Evolutionary conservation across 2,797 vertebrate genomes (phyloP).

Genomic region (Acomys russatus): DNA sequence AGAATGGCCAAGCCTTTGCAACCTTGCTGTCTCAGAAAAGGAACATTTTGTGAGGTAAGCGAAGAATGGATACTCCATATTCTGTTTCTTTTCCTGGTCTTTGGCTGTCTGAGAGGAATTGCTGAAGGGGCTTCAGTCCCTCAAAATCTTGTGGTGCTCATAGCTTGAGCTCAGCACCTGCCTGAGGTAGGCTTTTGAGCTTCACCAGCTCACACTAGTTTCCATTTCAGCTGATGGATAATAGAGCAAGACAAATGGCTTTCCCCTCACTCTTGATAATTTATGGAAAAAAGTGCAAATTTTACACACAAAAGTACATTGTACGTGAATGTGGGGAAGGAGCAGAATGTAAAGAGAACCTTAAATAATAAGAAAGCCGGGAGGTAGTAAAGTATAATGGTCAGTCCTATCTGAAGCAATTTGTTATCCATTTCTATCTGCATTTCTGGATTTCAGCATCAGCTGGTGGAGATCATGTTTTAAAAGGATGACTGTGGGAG

Average conservation of each 20-base stretch:
- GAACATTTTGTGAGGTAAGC: not conserved
- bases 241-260: not conserved
- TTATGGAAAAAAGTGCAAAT: slow-evolving; percentile 28
- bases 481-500: not conserved
- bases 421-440: not conserved
- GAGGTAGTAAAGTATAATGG: not conserved
- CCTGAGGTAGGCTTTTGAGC: no score
- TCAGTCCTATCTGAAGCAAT: slow-evolving; percentile 26
- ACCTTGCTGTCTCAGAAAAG: slow-evolving; percentile 31
- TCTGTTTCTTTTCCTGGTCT: not conserved
- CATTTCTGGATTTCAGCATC: not conserved
- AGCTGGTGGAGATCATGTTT: not conserved
- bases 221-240: not conserved
- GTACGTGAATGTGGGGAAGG: not conserved
- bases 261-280: not conserved
- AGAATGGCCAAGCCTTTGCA: not conserved
- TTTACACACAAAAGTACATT: not conserved
- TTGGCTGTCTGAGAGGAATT: not conserved
- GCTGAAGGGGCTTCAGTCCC: not conserved
- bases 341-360: not conserved
- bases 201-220: not conserved
- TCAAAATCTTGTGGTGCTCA: not conserved
- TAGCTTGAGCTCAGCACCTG: not conserved
- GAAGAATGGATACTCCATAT: not conserved
- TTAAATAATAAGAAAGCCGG: slow-evolving; percentile 15